Conservation (phyloP, 2,888 invertebrate genomes). For the Caenorhabditis imperialis region DNA sequence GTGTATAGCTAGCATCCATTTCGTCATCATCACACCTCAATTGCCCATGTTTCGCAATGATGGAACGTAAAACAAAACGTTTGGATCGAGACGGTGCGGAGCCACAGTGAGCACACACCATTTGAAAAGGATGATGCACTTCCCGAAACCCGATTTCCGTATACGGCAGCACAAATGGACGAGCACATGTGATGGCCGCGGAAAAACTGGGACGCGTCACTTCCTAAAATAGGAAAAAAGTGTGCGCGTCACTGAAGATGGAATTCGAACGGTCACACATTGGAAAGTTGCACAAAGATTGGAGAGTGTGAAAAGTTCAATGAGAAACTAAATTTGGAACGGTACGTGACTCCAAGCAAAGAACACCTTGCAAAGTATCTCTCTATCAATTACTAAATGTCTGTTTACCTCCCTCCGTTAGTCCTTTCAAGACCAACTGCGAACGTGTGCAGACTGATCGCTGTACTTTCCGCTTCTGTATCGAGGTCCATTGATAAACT, state of each 20-base stretch:
- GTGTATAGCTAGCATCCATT: conserved; percentile 16
- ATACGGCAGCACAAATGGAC: conserved; percentile 35
- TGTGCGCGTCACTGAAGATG: conserved; percentile 12
- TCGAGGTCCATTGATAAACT: conserved; percentile 1
- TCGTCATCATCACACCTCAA: conserved; percentile 14
- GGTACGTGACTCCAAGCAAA: too few species aligned
- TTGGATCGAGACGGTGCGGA: conserved; percentile 44
- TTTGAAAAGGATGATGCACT: conserved; percentile 26
- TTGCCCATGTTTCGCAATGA: conserved; percentile 21
- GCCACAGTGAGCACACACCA: conserved; percentile 45
- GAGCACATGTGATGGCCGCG: conserved; percentile 40
- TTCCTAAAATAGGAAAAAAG: conserved; percentile 42
- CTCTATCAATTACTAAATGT: conserved; percentile 16
- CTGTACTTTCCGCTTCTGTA: conserved; percentile 28
- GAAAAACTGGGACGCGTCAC: conserved; percentile 35
- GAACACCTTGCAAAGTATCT: conserved; percentile 10
- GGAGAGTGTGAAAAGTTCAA: too few species aligned
- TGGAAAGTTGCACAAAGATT: too few species aligned
- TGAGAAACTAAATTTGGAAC: too few species aligned
- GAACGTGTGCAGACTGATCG: conserved; percentile 34
- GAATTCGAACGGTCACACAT: too few species aligned
- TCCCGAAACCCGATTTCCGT: conserved; percentile 51
- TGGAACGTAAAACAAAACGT: conserved; percentile 30
- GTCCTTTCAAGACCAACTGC: conserved; percentile 38
- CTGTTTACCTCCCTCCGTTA: conserved; percentile 17